Conservation (phyloP, 2,113 vertebrate species). For the Ophthalmolycus amberensis region DNA sequence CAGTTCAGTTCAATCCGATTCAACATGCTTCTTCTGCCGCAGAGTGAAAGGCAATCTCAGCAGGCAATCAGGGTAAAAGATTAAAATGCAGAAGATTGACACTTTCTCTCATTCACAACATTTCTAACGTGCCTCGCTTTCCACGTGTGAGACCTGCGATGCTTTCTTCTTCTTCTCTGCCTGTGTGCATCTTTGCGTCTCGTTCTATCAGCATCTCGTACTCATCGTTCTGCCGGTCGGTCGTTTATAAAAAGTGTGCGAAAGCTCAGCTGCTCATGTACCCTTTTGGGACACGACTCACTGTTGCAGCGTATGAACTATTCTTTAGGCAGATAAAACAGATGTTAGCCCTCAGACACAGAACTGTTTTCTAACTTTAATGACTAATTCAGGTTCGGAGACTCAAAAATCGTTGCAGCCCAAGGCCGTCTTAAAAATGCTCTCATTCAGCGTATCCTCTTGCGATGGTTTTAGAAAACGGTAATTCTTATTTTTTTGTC, state of each 20-base stretch:
- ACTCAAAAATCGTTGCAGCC: not conserved
- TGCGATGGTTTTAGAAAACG: not conserved
- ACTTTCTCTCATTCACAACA: constrained; percentile 45
- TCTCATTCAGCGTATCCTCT: not conserved
- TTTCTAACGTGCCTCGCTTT: constrained; percentile 13
- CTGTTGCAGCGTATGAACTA: too few relatives aligned
- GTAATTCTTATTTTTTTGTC: not conserved
- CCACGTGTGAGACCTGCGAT: not conserved
- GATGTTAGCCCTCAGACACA: not conserved
- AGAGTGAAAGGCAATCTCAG: constrained; percentile 45
- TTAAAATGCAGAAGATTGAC: constrained; percentile 31
- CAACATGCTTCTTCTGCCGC: constrained; percentile 7
- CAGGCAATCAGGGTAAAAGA: constrained; percentile 43
- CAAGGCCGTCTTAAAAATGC: not conserved
- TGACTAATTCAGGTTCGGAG: not conserved
- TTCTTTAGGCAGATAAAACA: not conserved
- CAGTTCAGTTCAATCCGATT: constrained; percentile 36
- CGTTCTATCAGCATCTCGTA: not conserved
- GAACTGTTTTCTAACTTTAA: too few relatives aligned
- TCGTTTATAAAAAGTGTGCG: not conserved
- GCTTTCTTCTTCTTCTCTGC: not conserved
- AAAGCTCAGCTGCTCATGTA: not conserved
- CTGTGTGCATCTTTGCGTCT: not conserved
- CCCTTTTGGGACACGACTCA: too few relatives aligned
- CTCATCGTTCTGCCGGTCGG: not conserved